Conservation (phyloP, 1,140 invertebrate genomes). For the Dendrolimus kikuchii region DNA sequence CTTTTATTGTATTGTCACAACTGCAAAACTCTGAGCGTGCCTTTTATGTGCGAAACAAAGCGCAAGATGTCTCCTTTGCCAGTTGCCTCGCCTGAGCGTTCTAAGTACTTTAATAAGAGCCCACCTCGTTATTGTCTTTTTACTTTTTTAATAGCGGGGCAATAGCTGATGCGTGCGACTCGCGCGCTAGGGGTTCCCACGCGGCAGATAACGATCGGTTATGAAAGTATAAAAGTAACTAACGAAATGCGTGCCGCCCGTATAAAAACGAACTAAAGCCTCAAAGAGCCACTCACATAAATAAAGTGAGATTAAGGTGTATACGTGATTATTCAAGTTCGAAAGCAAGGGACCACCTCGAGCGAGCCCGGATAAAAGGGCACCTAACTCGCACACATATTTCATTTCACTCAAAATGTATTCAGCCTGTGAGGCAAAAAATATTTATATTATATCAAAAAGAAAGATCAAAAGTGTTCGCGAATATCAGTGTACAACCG, state of each 20-base stretch:
- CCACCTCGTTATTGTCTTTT: conserved; percentile 1
- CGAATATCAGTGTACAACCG: conserved; percentile 21
- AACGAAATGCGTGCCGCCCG: background rate
- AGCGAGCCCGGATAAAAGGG: conserved; percentile 8
- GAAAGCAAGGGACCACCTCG: conserved; percentile 8
- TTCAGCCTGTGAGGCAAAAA: conserved; percentile 37
- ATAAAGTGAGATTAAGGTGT: conserved; percentile 29
- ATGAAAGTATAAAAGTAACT: conserved; percentile 4
- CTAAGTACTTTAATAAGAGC: too few relatives aligned
- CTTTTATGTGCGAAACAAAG: too few relatives aligned
- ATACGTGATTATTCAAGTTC: conserved; percentile 35
- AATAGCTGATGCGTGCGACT: conserved; percentile 3
- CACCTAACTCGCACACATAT: conserved; percentile 28
- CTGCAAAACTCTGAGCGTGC: too few relatives aligned
- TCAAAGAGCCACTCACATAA: conserved; percentile 22
- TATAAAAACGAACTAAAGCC: conserved; percentile 16
- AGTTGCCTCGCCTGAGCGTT: too few relatives aligned
- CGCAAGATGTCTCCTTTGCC: too few relatives aligned
- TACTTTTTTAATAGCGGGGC: conserved; percentile 1
- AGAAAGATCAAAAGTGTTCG: conserved; percentile 52
- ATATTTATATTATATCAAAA: conserved; percentile 54
- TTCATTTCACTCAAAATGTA: conserved; percentile 43
- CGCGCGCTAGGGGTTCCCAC: conserved; percentile 14
- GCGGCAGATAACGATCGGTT: conserved; percentile 13
- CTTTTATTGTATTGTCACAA: too few relatives aligned